Base-by-base conservation (phyloP, 2,797 vertebrate genomes). In the Sphenopsis melanotis region DNA sequence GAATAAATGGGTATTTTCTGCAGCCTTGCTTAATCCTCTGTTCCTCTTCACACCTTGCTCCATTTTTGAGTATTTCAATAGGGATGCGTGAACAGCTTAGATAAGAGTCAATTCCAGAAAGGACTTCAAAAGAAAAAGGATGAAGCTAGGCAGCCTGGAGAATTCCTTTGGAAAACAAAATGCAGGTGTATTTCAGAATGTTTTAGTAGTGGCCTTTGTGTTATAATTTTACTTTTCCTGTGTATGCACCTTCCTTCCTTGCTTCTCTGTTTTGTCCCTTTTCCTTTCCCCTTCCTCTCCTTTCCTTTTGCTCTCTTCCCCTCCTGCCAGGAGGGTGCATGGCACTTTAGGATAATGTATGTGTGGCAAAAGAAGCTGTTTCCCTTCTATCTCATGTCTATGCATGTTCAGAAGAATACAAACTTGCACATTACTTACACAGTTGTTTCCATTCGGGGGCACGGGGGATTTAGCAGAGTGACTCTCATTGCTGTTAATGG, bases 1-100 rank as follows among this genome's bases (percentile, higher is more conserved):
- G 92, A 95, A 96, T 95, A 92, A 96, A 89, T 89, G 91, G 71
- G 68, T 91, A 88, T 93, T 93, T 95, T 94, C 85, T 79, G 72
- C 84, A 95, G 90, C 78, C 90, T 96, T 90, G 59, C 69, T 79
- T 95, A 97, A 95, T 96, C 93, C 95, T 95, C 94, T 87, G 55
- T 96, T 95, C 92, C 81, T 87, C 90, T 92, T 93, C 82, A 91
- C 70, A 93, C 96, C 96, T 96, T 90, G 87, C 88, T 94, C 89
- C 46, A 69, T 93, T 95, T 97, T 93, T 94, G 83, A 94, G 69
- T 87, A 88, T 97, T 97, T 96, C 95, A 95, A 53, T 91, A 92
- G 96, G 92, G 42, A 92, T 87, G 93, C 42, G 2, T 64, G 79
- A 95, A 90, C 70, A 81, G 39, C 83, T 97, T 57, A 81, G 80